A percentile compares a stretch with the other conserved stretches of the same genome.
Evolutionary conservation across 2,888 invertebrate genomes (phyloP).

Genomic region (Bursaphelenchus okinawaensis): DNA sequence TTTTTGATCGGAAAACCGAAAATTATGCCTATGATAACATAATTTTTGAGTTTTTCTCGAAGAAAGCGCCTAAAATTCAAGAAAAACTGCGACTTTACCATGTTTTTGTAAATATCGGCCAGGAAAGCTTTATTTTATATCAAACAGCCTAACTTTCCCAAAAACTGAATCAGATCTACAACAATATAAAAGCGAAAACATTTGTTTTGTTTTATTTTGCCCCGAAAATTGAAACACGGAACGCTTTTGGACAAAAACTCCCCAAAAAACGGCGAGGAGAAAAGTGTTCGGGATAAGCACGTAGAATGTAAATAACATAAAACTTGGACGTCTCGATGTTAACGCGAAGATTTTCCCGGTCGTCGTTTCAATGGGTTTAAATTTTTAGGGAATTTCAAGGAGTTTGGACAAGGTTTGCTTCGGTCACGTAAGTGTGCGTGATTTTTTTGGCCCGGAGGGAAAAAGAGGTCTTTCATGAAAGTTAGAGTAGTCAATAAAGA

Average conservation of each 20-base stretch:
- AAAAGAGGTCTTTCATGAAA: not conserved
- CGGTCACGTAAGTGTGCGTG: not conserved
- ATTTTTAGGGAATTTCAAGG: not conserved
- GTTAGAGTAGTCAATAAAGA: no score
- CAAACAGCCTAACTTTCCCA: no score
- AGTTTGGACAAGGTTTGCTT: not conserved
- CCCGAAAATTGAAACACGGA: not conserved
- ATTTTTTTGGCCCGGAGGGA: not conserved
- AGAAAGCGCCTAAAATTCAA: no score
- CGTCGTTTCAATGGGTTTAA: not conserved
- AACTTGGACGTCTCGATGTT: no score
- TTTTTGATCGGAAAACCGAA: no score
- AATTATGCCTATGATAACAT: no score
- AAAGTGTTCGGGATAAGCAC: not conserved
- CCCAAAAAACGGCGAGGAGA: not conserved
- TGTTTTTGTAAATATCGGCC: no score
- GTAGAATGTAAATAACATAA: no score
- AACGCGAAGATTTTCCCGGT: not conserved
- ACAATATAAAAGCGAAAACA: not conserved
- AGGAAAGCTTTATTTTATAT: no score
- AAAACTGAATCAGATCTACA: no score
- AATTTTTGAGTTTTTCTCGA: no score
- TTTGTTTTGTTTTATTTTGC: not conserved
- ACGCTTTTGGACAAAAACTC: not conserved
- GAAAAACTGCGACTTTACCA: no score